Evolutionary conservation across 2,888 invertebrate species (phyloP), one percentile per base, ranked within the genome.

Genomic region (Diploptera punctata): DNA sequence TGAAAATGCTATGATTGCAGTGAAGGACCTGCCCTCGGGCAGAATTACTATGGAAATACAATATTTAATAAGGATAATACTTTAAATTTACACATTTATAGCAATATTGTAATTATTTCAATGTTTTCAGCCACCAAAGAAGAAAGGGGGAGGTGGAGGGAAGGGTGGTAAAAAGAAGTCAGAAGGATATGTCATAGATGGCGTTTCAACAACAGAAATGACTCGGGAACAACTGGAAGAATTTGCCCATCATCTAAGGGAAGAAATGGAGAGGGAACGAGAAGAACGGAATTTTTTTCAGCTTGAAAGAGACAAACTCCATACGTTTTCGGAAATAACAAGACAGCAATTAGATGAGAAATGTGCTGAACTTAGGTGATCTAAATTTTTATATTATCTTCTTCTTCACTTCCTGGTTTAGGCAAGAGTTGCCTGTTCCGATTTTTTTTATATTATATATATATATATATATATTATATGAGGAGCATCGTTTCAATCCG

Each of bases 251-350:
- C 89, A 91, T 78, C 90, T 97, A 21, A 91, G 94, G 81, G 95
- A 95, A 80, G 97, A 98, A 85, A 87, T 97, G 81, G 97, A 98
- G 80, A 89, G 94, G 72, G 98, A 98, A 83, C 87, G 98, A 78
- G 98, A 98, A 82, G 98, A 98, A 82, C 85, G 98, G 70, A 98
- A 98, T 83, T 98, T 93, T 82, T 98, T 97, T 79, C 98, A 98
- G 83, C 83, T 98, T 78, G 98, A 98, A 84, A 87, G 98, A 77
- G 98, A 98, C 82, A 97, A 97, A 84, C 87, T 98, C 18, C 89
- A 95, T 77, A 95, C 95, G 3, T 97, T 97, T 81, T 98, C 98
- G 98, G 97, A 98, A 83, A 96, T 98, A 70, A 94, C 97, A 0
- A 89, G 94, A 77, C 91, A 93, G 78, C 95, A 98, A 80, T 84